Evolutionary conservation across 2,113 vertebrate genomes (phyloP), one percentile per base, ranked within the genome.

Genomic region (Leptobrachium ailaonicum): DNA sequence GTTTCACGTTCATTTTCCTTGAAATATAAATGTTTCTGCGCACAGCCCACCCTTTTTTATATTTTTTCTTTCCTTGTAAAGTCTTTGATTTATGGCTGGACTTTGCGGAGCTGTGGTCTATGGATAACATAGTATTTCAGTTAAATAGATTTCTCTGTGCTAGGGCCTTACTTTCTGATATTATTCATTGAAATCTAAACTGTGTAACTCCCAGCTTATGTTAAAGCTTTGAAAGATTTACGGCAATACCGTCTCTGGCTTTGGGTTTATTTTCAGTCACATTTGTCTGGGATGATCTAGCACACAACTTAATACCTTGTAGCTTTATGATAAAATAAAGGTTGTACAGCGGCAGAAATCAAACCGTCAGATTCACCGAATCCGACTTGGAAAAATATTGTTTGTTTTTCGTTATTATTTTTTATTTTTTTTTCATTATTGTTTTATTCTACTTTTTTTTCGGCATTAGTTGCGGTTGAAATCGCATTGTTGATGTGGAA

Each of bases 181-280:
- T 54, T 60, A 60, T 60, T 60, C 56, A 60, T 60, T 13, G 56
- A 60, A 60, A 60, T 11, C 56, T 60, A 60, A 60, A 60, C 56
- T 60, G 1, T 60, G 11, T 60, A 60, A 13, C 56, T 60, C 56
- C 1, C 13, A 60, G 56, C 10, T 60, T 60, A 60, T 60, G 56
- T 4, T 60, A 60, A 60, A 14, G 56, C 56, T 60, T 60, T 60
- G 10, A 12, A 60, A 60, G 56, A 60, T 60, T 60, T 60, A 60
- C 10, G 56, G 13, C 56, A 60, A 60, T 60, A 12, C 11, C 13
- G 56, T 60, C 3, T 60, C 13, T 60, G 10, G 10, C 56, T 12
- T 32, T 11, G 11, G 56, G 56, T 14, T 60, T 60, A 60, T 60
- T 8, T 60, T 11, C 56, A 58, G 10, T 58, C 56, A 60, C 56